Evolutionary conservation across 1,140 invertebrate genomes (phyloP).

Genomic region (Leptinotarsa defecta): DNA sequence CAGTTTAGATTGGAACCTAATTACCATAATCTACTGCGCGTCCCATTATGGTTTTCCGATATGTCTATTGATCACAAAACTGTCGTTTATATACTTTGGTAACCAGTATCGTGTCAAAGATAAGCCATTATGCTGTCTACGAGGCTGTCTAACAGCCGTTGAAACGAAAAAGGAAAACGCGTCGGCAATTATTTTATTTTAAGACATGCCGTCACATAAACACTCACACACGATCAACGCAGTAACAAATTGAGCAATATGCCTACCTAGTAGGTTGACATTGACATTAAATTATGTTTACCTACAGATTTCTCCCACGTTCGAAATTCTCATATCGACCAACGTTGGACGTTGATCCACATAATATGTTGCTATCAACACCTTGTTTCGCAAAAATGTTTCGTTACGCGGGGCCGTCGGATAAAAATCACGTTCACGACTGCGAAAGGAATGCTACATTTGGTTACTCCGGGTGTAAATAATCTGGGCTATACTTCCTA

Average conservation of each 20-base stretch:
- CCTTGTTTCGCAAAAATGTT: background rate
- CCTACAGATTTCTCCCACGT: conserved; percentile 32
- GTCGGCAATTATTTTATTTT: conserved; percentile 27
- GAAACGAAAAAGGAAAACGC: conserved; percentile 33
- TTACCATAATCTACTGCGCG: background rate
- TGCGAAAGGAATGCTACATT: too few relatives aligned
- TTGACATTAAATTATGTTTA: conserved; percentile 37
- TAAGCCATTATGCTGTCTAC: background rate
- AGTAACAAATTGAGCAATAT: conserved; percentile 32
- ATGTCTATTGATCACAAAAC: background rate
- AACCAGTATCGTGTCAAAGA: background rate
- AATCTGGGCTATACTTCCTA: too few relatives aligned
- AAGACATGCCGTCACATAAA: conserved; percentile 37
- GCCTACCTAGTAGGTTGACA: conserved; percentile 29
- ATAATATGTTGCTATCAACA: conserved; percentile 3
- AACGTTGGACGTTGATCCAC: background rate
- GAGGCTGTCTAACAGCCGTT: background rate
- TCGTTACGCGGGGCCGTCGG: background rate
- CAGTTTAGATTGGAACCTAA: background rate
- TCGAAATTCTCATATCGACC: conserved; percentile 3
- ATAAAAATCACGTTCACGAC: too few relatives aligned
- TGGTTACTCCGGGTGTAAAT: too few relatives aligned
- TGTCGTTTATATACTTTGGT: background rate
- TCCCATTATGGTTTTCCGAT: background rate
- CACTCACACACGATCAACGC: conserved; percentile 16